Conservation (phyloP, 2,888 invertebrate species). For the Cheilosia vulpina region DNA sequence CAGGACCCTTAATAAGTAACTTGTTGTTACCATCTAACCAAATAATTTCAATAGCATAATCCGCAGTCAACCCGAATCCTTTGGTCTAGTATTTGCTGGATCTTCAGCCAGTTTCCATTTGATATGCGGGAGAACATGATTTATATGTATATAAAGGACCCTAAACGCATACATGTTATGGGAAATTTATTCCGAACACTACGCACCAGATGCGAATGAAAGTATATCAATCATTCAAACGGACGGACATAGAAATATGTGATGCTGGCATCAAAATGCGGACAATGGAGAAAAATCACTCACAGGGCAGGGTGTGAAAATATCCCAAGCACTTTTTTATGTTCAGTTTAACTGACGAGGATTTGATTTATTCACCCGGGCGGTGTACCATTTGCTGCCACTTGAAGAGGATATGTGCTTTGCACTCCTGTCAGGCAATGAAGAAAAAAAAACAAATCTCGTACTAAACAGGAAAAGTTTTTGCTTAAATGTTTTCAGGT, state of each 20-base stretch:
- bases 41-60: too few relatives aligned
- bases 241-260: slow-evolving; percentile 35
- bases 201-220: slow-evolving; percentile 35
- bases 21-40: too few relatives aligned
- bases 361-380: slow-evolving; percentile 61
- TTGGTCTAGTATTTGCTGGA: too few relatives aligned
- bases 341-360: slow-evolving; percentile 28
- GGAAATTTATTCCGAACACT: slow-evolving; percentile 9
- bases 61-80: too few relatives aligned
- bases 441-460: slow-evolving; percentile 2
- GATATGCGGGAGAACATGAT: too few relatives aligned
- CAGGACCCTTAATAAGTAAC: too few relatives aligned
- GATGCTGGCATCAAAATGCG: slow-evolving; percentile 28
- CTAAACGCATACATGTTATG: not conserved
- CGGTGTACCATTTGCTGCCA: slow-evolving; percentile 39
- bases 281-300: slow-evolving; percentile 4
- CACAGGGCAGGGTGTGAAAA: not conserved
- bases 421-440: slow-evolving; percentile 15
- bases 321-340: slow-evolving; percentile 18
- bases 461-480: slow-evolving; percentile 16
- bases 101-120: too few relatives aligned
- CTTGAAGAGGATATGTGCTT: slow-evolving; percentile 25
- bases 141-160: not conserved
- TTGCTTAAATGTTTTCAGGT: not conserved
- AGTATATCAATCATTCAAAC: slow-evolving; percentile 57